Percentiles rank a stretch among this genome's conserved stretches.
Evolutionary conservation across 1,140 invertebrate species (phyloP).

Genomic region (Heliconius hewitsoni): DNA sequence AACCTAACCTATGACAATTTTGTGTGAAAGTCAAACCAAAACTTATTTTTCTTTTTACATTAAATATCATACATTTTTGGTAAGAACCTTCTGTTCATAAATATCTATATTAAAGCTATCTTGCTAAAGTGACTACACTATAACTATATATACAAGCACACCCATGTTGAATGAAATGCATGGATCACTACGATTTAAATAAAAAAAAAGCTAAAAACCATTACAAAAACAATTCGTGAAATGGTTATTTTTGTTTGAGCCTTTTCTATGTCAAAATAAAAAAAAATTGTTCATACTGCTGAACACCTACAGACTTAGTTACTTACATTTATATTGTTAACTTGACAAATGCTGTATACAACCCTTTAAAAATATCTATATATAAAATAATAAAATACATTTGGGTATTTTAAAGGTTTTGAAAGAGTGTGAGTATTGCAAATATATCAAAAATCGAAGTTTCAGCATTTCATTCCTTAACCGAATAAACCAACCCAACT

Average conservation of each 20-base stretch:
- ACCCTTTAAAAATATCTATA: conserved; percentile 5
- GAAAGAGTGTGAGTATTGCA: neutral
- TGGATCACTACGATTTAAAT: conserved; percentile 31
- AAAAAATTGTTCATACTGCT: neutral
- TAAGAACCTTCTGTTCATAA: conserved; percentile 70
- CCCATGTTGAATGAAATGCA: conserved; percentile 35
- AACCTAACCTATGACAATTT: conserved; percentile 68
- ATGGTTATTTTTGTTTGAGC: neutral
- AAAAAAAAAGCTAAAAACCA: conserved; percentile 2
- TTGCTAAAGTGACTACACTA: conserved; percentile 74
- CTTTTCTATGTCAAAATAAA: neutral
- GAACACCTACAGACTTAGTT: neutral
- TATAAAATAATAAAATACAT: neutral
- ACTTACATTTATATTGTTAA: neutral
- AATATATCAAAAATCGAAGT: conserved; percentile 37
- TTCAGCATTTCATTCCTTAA: conserved; percentile 39
- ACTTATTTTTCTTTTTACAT: conserved; percentile 49
- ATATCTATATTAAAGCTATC: conserved; percentile 75
- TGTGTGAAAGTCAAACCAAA: conserved; percentile 75
- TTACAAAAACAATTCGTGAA: conserved; percentile 11
- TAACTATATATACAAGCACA: conserved; percentile 56
- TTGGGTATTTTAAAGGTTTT: neutral
- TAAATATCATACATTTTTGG: conserved; percentile 75
- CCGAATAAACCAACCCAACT: conserved; percentile 41
- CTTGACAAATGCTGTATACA: conserved; percentile 1